Evolutionary conservation across 2,113 vertebrate species (phyloP).

Genomic region (Cygnus buccinator): DNA sequence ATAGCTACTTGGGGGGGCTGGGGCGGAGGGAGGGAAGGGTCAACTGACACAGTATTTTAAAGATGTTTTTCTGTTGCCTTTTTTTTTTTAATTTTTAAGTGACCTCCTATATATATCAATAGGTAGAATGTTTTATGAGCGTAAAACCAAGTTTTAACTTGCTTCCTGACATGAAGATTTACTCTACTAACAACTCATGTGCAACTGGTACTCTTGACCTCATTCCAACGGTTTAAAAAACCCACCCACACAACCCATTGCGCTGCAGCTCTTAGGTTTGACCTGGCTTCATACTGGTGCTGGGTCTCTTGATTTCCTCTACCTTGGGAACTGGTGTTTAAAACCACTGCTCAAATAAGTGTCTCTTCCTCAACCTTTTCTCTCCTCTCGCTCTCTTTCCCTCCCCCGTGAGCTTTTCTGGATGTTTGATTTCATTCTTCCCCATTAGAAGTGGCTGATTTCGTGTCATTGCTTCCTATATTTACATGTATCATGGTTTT

Average conservation of each 20-base stretch:
- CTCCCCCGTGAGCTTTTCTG: constrained; percentile 29
- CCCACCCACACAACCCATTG: constrained; percentile 60
- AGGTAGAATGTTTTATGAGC: constrained; percentile 73
- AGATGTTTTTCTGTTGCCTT: constrained; percentile 74
- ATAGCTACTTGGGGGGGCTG: constrained; percentile 25
- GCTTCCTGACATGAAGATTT: constrained; percentile 72
- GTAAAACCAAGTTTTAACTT: constrained; percentile 69
- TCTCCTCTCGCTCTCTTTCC: constrained; percentile 9
- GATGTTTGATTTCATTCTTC: constrained; percentile 68
- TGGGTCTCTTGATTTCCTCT: constrained; percentile 58
- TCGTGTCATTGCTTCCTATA: constrained; percentile 69
- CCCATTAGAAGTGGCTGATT: constrained; percentile 64
- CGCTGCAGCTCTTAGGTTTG: constrained; percentile 65
- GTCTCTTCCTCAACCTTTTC: constrained; percentile 59
- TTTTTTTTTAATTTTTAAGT: constrained; percentile 77
- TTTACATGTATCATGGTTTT: constrained; percentile 58
- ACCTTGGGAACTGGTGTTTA: constrained; percentile 63
- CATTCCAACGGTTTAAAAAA: constrained; percentile 69
- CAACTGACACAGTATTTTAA: constrained; percentile 75
- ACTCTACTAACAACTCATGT: constrained; percentile 71
- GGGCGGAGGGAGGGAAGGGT: constrained; percentile 1
- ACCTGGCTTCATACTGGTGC: constrained; percentile 57
- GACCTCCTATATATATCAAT: constrained; percentile 75
- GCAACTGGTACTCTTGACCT: constrained; percentile 79
- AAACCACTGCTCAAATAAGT: constrained; percentile 74